These are phyloP conservation scores for Bombus polaris DNA, from an alignment of 1,140 invertebrate species.

Conservation along the genomic window DNA sequence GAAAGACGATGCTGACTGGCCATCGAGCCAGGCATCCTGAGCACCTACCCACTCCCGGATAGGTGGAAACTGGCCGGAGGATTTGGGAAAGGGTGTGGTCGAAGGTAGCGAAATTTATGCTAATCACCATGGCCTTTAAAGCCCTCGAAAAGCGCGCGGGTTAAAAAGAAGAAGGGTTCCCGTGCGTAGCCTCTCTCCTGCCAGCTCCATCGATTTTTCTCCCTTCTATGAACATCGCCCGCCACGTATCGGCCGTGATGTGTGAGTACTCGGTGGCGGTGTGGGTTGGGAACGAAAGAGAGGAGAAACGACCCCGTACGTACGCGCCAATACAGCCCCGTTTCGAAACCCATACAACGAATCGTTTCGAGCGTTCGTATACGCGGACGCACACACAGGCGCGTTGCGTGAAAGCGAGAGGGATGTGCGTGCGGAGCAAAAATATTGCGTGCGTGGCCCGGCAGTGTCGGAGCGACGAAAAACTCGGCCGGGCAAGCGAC, in stretches of 20 bases:
- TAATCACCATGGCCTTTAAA: constrained; percentile 69
- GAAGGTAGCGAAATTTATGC: constrained; percentile 71
- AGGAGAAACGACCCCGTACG: constrained; percentile 17
- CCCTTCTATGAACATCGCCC: constrained; percentile 57
- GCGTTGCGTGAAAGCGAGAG: constrained; percentile 48
- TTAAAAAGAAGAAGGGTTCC: constrained; percentile 69
- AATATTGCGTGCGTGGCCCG: constrained; percentile 58
- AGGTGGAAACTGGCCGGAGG: constrained; percentile 45
- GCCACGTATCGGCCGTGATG: constrained; percentile 26
- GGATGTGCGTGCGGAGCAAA: constrained; percentile 54
- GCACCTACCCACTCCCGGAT: constrained; percentile 35
- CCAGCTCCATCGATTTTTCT: constrained; percentile 80
- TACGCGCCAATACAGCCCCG: constrained; percentile 17
- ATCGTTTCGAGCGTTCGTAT: background rate
- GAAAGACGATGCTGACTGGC: constrained; percentile 66
- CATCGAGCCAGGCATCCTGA: constrained; percentile 41
- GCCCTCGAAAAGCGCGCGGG: constrained; percentile 53
- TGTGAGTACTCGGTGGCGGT: constrained; percentile 6
- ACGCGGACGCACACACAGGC: background rate
- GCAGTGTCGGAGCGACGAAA: constrained; percentile 45
- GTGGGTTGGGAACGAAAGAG: constrained; percentile 42
- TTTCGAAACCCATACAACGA: background rate
- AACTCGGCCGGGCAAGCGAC: constrained; percentile 35
- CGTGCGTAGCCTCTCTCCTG: constrained; percentile 44
- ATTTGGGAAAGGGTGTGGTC: constrained; percentile 71